These are phyloP conservation scores for Chanos chanos DNA, from an alignment of 2,797 vertebrate species.

Conservation along the genomic window DNA sequence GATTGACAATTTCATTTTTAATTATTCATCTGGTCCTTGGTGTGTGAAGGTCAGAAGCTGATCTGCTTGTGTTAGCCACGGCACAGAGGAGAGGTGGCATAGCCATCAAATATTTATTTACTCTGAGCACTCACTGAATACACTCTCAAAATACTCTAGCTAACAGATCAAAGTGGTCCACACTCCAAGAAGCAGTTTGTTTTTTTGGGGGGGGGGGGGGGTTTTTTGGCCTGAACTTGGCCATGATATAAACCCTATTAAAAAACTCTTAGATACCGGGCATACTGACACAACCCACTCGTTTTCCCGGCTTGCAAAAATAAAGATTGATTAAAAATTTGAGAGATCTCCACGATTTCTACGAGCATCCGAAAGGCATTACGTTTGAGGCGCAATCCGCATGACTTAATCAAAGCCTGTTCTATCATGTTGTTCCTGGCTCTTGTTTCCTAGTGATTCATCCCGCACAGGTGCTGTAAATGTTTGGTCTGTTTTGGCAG, in stretches of 20 bases:
- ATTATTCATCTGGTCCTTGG: slow-evolving; percentile 87
- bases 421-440: slow-evolving; percentile 64
- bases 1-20: slow-evolving; percentile 80
- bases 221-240: no score
- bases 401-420: slow-evolving; percentile 67
- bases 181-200: no score
- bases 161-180: no score
- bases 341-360: slow-evolving; percentile 16
- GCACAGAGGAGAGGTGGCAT: slow-evolving; percentile 71
- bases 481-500: slow-evolving; percentile 56
- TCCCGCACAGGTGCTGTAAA: slow-evolving; percentile 64
- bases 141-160: slow-evolving; percentile 80
- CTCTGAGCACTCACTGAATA: slow-evolving; percentile 81
- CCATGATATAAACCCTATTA: no score
- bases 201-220: no score
- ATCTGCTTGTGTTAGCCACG: slow-evolving; percentile 60
- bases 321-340: no score
- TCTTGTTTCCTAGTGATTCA: slow-evolving; percentile 20
- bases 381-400: slow-evolving; percentile 56
- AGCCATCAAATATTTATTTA: slow-evolving; percentile 91
- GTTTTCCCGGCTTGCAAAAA: no score
- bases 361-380: slow-evolving; percentile 55
- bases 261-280: no score
- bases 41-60: slow-evolving; percentile 87
- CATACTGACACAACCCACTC: no score